Evolutionary conservation across 2,797 vertebrate species (phyloP).

Genomic region (Chloroceryle amazona): DNA sequence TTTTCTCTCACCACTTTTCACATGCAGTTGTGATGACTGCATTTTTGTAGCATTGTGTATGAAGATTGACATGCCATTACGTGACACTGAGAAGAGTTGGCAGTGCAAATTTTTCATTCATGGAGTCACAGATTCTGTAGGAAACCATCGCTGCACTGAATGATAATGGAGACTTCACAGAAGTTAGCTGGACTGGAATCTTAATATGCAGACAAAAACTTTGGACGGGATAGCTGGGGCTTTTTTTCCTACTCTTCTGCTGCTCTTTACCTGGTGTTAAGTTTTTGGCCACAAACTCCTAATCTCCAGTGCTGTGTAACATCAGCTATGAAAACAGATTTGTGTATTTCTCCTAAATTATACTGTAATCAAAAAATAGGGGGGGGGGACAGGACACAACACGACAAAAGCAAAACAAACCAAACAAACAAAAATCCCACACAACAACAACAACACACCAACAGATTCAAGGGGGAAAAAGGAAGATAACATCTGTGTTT

Average conservation of each 20-base stretch:
- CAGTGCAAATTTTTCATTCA: not conserved
- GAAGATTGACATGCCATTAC: not conserved
- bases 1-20: not conserved
- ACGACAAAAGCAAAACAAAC: not conserved
- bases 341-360: not conserved
- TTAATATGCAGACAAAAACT: not conserved
- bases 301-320: not conserved
- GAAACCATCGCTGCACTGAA: not conserved
- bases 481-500: not conserved
- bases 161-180: not conserved
- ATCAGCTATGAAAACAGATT: not conserved
- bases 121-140: not conserved
- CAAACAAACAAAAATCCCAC: too few species aligned
- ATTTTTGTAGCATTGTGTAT: not conserved
- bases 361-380: not conserved
- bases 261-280: not conserved
- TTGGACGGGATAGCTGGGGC: rapidly evolving
- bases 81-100: not conserved
- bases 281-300: not conserved
- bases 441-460: too few species aligned
- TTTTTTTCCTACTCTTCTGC: not conserved
- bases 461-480: not conserved
- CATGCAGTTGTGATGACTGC: not conserved
- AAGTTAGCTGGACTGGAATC: not conserved
- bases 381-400: too few species aligned